Conservation (phyloP, 2,797 vertebrate species). For the Neosilurus hyrtlii region DNA sequence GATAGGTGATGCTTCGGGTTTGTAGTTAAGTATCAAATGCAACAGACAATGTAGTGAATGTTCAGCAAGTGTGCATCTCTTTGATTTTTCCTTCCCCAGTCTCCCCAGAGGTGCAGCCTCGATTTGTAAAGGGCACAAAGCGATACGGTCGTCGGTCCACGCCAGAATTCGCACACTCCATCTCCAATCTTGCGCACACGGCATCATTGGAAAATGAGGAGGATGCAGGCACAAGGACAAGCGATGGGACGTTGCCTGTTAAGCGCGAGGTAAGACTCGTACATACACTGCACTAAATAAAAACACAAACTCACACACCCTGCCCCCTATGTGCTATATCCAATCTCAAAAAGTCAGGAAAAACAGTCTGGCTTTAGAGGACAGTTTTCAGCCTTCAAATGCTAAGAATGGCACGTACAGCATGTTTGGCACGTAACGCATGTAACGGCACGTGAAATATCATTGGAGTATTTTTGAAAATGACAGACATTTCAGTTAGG, state of each 20-base stretch:
- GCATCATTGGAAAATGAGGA: constrained; percentile 44
- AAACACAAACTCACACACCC: not conserved
- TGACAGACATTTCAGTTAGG: not conserved
- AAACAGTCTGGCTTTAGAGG: not conserved
- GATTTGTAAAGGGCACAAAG: constrained; percentile 90
- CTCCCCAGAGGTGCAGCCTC: constrained; percentile 85
- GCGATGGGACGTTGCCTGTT: constrained; percentile 67
- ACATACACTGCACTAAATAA: not conserved
- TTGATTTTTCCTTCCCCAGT: constrained; percentile 63
- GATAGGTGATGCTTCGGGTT: not conserved
- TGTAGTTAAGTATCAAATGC: not conserved
- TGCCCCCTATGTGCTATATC: not conserved
- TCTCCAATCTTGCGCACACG: constrained; percentile 66
- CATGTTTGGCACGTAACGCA: not conserved
- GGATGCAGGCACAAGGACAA: constrained; percentile 49
- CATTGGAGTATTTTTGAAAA: not conserved
- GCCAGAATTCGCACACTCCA: constrained; percentile 77
- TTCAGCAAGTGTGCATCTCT: not conserved
- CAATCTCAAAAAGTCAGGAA: not conserved
- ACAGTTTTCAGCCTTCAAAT: constrained; percentile 11
- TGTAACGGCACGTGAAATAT: not conserved
- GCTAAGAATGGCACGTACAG: constrained; percentile 3
- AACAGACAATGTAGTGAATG: not conserved
- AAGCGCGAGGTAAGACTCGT: constrained; percentile 73
- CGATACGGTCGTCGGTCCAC: constrained; percentile 89